phyloP scores from a whole-genome alignment of 2,113 vertebrate genomes.

The Xenopus borealis region DNA sequence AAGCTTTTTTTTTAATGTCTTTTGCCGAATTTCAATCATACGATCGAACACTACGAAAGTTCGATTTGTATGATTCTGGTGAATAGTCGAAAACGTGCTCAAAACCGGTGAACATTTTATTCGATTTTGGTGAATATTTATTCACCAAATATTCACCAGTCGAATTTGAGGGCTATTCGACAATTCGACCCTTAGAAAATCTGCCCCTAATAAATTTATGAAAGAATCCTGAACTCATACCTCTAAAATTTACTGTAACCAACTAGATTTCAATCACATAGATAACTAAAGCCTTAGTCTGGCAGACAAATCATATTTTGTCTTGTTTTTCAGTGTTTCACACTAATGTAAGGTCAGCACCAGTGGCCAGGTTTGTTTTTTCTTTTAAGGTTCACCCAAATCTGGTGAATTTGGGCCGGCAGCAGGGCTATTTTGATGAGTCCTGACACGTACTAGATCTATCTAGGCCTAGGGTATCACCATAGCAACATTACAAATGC shows the following conservation, averaged over 20 bases:
- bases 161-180: too few relatives aligned
- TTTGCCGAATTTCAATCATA: too few relatives aligned
- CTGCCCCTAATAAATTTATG: too few relatives aligned
- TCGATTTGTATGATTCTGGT: too few relatives aligned
- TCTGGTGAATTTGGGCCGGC: neutral
- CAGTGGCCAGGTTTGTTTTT: slow-evolving; percentile 1
- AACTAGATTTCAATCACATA: neutral
- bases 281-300: neutral
- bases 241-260: neutral
- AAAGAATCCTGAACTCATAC: slow-evolving; percentile 20
- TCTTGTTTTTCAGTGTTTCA: neutral
- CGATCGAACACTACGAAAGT: too few relatives aligned
- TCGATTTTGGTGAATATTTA: too few relatives aligned
- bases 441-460: neutral
- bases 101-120: too few relatives aligned
- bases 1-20: too few relatives aligned
- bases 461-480: slow-evolving; percentile 2
- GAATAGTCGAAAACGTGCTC: too few relatives aligned
- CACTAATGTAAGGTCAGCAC: slow-evolving; percentile 9
- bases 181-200: too few relatives aligned
- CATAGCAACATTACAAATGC: slow-evolving; percentile 4
- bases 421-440: neutral
- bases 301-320: neutral
- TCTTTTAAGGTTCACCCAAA: neutral
- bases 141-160: too few relatives aligned